phyloP scores from a whole-genome alignment of 2,888 invertebrate species.

The Endotricha flammealis region DNA sequence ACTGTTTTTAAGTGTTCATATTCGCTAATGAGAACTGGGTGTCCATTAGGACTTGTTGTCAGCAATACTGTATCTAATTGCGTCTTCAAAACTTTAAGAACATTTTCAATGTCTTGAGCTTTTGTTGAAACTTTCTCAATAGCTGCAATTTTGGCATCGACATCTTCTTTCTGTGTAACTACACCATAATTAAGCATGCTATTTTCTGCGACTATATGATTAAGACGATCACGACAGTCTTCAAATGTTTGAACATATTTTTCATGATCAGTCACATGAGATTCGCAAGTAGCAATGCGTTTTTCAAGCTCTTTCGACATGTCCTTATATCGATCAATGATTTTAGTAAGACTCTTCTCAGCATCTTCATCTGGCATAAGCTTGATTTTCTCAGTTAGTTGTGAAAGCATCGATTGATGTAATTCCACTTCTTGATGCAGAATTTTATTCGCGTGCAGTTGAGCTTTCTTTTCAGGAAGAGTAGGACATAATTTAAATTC shows the following conservation, averaged over 20 bases:
- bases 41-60: conserved; percentile 88
- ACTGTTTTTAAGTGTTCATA: conserved; percentile 85
- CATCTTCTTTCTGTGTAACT: conserved; percentile 87
- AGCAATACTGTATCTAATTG: conserved; percentile 85
- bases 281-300: conserved; percentile 82
- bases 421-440: conserved; percentile 91
- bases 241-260: conserved; percentile 89
- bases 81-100: conserved; percentile 82
- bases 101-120: conserved; percentile 84
- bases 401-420: conserved; percentile 90
- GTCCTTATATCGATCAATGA: conserved; percentile 84
- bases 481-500: conserved; percentile 86
- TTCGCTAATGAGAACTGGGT: conserved; percentile 83
- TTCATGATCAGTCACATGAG: conserved; percentile 89
- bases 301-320: conserved; percentile 83
- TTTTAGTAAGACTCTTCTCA: conserved; percentile 84
- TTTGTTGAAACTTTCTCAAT: conserved; percentile 87
- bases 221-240: conserved; percentile 89
- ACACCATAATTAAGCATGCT: conserved; percentile 87
- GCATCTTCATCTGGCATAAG: conserved; percentile 88
- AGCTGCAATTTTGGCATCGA: conserved; percentile 84
- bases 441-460: conserved; percentile 87
- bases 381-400: conserved; percentile 89
- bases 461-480: conserved; percentile 92
- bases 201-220: conserved; percentile 87